Evolutionary conservation across 1,140 invertebrate genomes (phyloP).

Genomic region (Nilaparvata lugens): DNA sequence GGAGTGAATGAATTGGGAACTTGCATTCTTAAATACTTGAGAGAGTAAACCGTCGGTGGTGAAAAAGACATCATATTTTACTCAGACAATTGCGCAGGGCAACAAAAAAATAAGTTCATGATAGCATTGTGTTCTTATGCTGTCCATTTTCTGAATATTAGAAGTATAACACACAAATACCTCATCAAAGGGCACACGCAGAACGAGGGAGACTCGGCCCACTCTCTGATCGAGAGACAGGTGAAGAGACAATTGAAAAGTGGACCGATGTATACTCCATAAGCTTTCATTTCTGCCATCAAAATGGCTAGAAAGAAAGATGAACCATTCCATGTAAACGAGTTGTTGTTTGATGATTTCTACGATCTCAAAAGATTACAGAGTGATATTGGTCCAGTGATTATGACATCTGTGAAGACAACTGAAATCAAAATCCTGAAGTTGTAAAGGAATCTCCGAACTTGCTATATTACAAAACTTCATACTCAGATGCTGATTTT

Average conservation of each 20-base stretch:
- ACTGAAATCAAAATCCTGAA: not conserved
- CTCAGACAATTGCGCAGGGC: conserved; percentile 33
- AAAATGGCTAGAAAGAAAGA: not conserved
- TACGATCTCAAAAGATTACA: not conserved
- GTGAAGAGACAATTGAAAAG: conserved; percentile 18
- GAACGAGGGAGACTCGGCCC: conserved; percentile 4
- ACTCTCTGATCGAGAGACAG: conserved; percentile 28
- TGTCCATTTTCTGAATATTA: conserved; percentile 9
- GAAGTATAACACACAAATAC: conserved; percentile 17
- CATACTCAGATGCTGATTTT: not conserved
- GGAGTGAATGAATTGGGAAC: conserved; percentile 36
- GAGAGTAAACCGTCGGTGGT: not conserved
- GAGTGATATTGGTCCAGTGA: not conserved
- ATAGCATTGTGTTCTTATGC: conserved; percentile 28
- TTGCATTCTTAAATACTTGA: conserved; percentile 31
- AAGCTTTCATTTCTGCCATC: not conserved
- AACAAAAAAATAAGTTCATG: conserved; percentile 36
- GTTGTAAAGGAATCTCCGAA: not conserved
- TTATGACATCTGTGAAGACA: not conserved
- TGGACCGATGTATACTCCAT: not conserved
- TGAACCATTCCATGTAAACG: not conserved
- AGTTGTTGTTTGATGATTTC: not conserved
- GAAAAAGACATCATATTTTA: conserved; percentile 29
- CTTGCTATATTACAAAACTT: not conserved
- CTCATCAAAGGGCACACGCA: conserved; percentile 16